These are phyloP conservation scores for Hipposideros larvatus DNA, from an alignment of 2,797 vertebrate genomes.

Conservation along the genomic window DNA sequence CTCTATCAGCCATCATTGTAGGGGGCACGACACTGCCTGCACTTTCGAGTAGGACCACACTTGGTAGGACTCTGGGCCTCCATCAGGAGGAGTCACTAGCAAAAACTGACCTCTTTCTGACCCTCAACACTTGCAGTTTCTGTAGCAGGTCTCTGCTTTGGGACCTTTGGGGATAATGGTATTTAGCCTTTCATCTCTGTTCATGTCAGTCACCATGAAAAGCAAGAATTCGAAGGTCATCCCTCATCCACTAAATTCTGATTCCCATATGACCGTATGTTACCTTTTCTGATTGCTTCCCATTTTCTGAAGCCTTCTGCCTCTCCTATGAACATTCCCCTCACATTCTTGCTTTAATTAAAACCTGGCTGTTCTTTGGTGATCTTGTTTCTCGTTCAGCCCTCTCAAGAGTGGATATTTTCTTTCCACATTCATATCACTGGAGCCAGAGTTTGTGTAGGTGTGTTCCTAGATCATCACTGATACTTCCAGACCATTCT, in stretches of 20 bases:
- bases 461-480: neutral
- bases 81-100: no score
- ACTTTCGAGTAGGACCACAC: neutral
- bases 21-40: neutral
- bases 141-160: neutral
- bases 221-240: neutral
- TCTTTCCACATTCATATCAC: neutral
- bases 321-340: neutral
- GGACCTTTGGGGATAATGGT: neutral
- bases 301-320: neutral
- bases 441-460: neutral
- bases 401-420: neutral
- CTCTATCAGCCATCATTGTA: neutral
- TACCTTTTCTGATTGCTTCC: neutral
- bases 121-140: neutral
- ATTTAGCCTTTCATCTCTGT: neutral
- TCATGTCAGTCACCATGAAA: neutral
- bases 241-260: neutral
- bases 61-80: neutral
- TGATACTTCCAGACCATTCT: neutral
- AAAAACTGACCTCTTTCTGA: neutral
- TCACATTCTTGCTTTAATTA: neutral
- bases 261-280: neutral
- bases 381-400: neutral
- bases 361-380: neutral